Base-by-base conservation (phyloP, 2,888 invertebrate species). In the Catocala sponsa region DNA sequence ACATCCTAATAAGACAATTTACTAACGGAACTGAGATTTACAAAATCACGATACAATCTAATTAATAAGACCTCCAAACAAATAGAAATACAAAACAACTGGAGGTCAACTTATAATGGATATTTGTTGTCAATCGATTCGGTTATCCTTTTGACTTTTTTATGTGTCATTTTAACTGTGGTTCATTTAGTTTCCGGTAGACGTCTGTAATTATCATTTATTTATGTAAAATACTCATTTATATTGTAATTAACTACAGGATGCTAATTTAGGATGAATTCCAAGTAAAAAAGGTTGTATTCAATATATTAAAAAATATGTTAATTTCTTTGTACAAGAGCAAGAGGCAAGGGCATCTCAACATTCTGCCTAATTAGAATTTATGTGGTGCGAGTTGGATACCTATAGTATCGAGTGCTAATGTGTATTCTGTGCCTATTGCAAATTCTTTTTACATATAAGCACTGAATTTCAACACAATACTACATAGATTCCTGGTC, bases 1-100 rank as follows among this genome's bases (percentile, higher is more conserved):
- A 63, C 35, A 50, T 72, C 62, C 73, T 77, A 78, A 75, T 75
- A 68, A 65, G 77, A 74, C 60, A 9, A 77, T 77, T 77, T 74
- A 64, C 49, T 62, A 75, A 76, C 77, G 77, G 76, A 78, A 78
- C 72, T 49, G 59, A 35, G 52, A 67, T 66, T 64, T 11, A 55
- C 38, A 62, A 70, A 78, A 74, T 60, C 60, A 74, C 50, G 41
- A 32, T 7, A 6, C 4, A 0, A 9, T 0, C 58, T 38, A 68
- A 58, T 53, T 50, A 25, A 25, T 15, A 9, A 38, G 63, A 67
- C 48, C 60, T 46, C 12, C 50, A 11, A 13, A 25, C 25, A 35
- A 6, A 50, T 35, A 47, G 6, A 10, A 53, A 46, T 12, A 6
- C 35, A n/a, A 48, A 43, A 6, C 4, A 9, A n/a, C 0, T 6